Base-by-base conservation (phyloP, 1,140 invertebrate species). In the Drosophila nigrodunni region DNA sequence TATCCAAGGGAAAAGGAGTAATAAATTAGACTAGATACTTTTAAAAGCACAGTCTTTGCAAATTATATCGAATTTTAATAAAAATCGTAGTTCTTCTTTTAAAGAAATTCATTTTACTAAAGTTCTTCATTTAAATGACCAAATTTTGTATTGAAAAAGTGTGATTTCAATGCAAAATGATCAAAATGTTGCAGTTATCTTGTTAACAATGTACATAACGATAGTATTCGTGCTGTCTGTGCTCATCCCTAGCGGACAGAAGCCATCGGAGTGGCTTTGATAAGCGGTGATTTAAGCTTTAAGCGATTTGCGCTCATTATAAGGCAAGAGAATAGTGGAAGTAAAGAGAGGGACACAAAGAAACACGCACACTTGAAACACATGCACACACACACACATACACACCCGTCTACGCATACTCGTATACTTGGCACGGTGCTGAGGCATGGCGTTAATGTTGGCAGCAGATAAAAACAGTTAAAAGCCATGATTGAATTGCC, bases 401-500 rank as follows among this genome's bases (percentile, higher is more conserved):
- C 21, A 41, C 43, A 21, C 13, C 13, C 7, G 3, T 30, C 25
- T 30, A 37, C 58, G 44, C 7, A 10, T 35, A 21, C 43, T 43
- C 35, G 21, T 41, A 18, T 54, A 13, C 43, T 39, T 7, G 4
- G 2, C 0, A 10, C 25, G 49, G 49, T 55, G 69, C 77, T 65
- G 54, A 66, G 74, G 46, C 67, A 62, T 67, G 41, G n/a, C 15
- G 49, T 9, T 55, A 25, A 43, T 11, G 41, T n/a, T 43, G 41
- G 6, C 46, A 50, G 68, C 61, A 71, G 65, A 78, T 71, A 77
- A 55, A 67, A 61, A 65, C 81, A 76, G 77, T 72, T 70, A 73
- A 78, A 68, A 67, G 72, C 74, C 82, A 75, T 81, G 78, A 85
- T 85, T 80, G 78, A 81, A 86, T 85, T 66, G 69, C 69, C 47